Evolutionary conservation across 2,797 vertebrate species (phyloP), one percentile per base, ranked within the genome.

Genomic region (Centroberyx gerrardi): DNA sequence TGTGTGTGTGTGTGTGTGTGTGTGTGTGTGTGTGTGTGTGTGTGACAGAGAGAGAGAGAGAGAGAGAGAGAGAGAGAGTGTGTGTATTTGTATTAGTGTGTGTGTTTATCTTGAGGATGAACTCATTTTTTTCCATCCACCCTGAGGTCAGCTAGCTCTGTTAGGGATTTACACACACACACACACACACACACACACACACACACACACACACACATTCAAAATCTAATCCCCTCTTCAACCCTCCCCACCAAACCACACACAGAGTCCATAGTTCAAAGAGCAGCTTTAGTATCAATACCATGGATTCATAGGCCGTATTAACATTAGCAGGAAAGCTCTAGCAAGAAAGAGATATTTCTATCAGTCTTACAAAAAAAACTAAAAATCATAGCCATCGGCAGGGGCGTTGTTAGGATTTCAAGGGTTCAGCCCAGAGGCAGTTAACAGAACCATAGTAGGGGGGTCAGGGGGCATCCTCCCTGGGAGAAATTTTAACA

Each of bases 81-180:
- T 66, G 68, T 73, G 49, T 46, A 22, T 33, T 6, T 13, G 28
- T 64, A 10, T 62, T 38, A 70, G 55, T 60, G n/a, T 74, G 52
- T 79, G 62, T 85, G 68, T 88, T 86, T 85, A 88, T 89, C 85
- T 86, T 82, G 76, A 87, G 80, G 78, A 90, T 82, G 79, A 90
- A 90, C 86, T 90, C 40, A 78, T 86, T 90, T 76, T 74, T 90
- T 76, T 80, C 68, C 74, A 73, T 72, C 71, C 53, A 53, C 74
- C 82, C 68, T 0, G 42, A 81, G 87, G 88, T 91, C 85, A 87
- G 49, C 56, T n/a, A n/a, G 86, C 85, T 88, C 79, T 87, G 80
- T 86, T 65, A 72, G 72, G 80, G 88, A 88, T 90, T 92, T 92
- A 82, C 74, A 86, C 77, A 83, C 78, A 78, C 72, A 68, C 78